phyloP scores from a whole-genome alignment of 2,113 vertebrate species.

The Gambusia affinis region DNA sequence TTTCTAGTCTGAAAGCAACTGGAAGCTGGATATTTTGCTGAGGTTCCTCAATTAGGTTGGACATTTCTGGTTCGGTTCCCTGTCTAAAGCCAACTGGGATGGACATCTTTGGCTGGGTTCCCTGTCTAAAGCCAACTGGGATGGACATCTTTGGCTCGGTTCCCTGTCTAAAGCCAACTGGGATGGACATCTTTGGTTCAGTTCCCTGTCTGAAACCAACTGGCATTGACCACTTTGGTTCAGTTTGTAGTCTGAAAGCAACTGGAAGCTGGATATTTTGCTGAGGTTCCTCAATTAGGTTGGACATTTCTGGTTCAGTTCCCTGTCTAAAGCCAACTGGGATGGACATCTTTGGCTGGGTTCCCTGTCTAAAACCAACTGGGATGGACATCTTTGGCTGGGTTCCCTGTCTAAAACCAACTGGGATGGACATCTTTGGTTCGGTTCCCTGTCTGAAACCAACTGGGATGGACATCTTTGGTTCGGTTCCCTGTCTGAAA shows the following conservation, averaged over 20 bases:
- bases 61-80: not conserved
- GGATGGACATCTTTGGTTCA: not conserved
- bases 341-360: not conserved
- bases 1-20: conserved; percentile 49
- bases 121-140: conserved; percentile 25
- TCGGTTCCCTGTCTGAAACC: conserved; percentile 26
- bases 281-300: conserved; percentile 41
- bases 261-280: not conserved
- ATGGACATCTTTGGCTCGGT: not conserved
- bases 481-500: conserved; percentile 39
- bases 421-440: accelerated
- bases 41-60: conserved; percentile 12
- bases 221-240: not conserved
- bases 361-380: conserved; percentile 37
- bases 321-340: conserved; percentile 35
- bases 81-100: not conserved
- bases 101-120: too few relatives aligned
- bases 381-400: not conserved
- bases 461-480: not conserved
- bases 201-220: conserved; percentile 40
- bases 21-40: conserved; percentile 2
- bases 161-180: conserved; percentile 33
- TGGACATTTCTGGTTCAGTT: not conserved
- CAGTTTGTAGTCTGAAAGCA: conserved; percentile 26
- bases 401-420: conserved; percentile 18